These are phyloP conservation scores for Macrostomum cliftonense DNA, from an alignment of 2,888 invertebrate genomes.

Conservation along the genomic window DNA sequence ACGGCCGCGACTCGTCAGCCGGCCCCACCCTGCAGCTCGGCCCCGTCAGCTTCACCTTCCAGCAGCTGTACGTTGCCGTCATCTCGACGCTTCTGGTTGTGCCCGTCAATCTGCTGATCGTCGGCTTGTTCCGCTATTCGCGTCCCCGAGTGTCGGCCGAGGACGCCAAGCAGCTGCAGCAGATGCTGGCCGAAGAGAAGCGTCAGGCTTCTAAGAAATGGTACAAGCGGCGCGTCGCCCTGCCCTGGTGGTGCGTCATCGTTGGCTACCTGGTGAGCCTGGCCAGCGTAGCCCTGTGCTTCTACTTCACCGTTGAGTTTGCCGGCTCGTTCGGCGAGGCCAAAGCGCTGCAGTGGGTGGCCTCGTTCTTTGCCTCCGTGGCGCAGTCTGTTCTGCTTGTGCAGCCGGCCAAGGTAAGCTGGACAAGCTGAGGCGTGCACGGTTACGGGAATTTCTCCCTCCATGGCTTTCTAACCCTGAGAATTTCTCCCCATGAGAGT, in stretches of 20 bases:
- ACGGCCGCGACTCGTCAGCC: conserved; percentile 1
- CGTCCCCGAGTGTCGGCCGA: conserved; percentile 12
- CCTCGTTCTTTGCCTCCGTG: conserved; percentile 11
- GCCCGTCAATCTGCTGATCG: conserved; percentile 37
- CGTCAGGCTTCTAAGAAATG: no score
- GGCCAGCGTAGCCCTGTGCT: neutral
- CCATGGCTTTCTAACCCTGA: no score
- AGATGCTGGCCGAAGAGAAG: no score
- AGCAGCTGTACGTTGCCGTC: conserved; percentile 34
- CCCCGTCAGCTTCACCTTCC: neutral
- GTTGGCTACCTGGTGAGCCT: conserved; percentile 1
- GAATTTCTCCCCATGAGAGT: no score
- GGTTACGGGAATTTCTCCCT: no score
- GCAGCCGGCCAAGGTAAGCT: conserved; percentile 14
- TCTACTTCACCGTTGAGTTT: conserved; percentile 6
- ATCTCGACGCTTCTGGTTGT: conserved; percentile 38
- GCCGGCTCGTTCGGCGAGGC: conserved; percentile 10
- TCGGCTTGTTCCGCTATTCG: conserved; percentile 38
- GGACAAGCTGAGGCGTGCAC: no score
- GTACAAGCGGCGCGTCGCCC: neutral
- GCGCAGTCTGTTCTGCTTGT: conserved; percentile 13
- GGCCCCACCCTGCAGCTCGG: neutral
- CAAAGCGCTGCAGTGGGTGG: conserved; percentile 12
- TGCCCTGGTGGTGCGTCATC: conserved; percentile 4
- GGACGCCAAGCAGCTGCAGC: no score